Conservation (phyloP, 2,888 invertebrate genomes). For the Apomyelois bistriatella region DNA sequence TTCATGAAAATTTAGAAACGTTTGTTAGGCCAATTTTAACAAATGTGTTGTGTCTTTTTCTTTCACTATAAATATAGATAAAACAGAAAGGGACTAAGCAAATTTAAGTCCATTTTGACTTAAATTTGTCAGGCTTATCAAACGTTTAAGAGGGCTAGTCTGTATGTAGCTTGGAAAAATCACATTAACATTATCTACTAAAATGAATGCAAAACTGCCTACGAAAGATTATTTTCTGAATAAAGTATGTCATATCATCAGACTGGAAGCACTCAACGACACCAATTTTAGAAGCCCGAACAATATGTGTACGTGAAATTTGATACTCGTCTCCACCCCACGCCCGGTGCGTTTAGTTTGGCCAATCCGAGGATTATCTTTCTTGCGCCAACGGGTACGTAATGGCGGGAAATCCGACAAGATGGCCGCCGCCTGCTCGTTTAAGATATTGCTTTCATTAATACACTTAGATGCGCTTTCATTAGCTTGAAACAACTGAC, state of each 20-base stretch:
- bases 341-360: conserved; percentile 30
- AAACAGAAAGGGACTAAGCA: too few species aligned
- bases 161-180: too few species aligned
- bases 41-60: too few species aligned
- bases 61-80: too few species aligned
- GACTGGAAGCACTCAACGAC: background rate
- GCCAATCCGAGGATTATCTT: conserved; percentile 66
- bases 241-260: too few species aligned
- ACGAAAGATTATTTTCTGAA: background rate
- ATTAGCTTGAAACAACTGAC: conserved; percentile 29
- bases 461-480: conserved; percentile 32
- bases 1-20: too few species aligned
- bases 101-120: too few species aligned
- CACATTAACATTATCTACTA: too few species aligned
- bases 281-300: conserved; percentile 12
- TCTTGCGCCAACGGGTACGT: conserved; percentile 37
- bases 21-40: too few species aligned
- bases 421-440: conserved; percentile 50
- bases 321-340: conserved; percentile 39
- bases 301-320: conserved; percentile 27
- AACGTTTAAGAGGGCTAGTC: too few species aligned
- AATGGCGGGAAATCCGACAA: conserved; percentile 52
- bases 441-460: conserved; percentile 45
- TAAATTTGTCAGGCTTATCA: too few species aligned
- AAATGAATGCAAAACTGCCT: background rate